Evolutionary conservation across 1,140 invertebrate genomes (phyloP), one percentile per base, ranked within the genome.

Genomic region (Lordiphosa collinella): DNA sequence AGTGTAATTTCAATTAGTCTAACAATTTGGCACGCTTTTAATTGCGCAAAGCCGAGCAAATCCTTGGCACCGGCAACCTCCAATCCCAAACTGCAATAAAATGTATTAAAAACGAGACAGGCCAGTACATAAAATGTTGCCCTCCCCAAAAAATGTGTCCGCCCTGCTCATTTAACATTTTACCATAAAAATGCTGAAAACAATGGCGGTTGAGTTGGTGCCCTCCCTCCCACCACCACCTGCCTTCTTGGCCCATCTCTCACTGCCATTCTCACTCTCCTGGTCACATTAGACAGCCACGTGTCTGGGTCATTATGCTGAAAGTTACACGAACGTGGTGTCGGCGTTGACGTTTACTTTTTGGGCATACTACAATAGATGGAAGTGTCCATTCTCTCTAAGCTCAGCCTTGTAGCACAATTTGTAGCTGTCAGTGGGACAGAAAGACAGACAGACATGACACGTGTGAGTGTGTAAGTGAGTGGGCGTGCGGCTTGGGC

Each of bases 231-330:
- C n/a, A n/a, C 44, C 50, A 22, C 31, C 56, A 35, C 18, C 36
- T 10, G 14, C n/a, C 10, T 12, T 29, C 31, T 32, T 6, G 10
- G 54, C 50, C 49, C 32, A 48, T 66, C 49, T 48, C 50, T 47
- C 37, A 51, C 43, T 32, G 53, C 18, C 60, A 59, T 43, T 60
- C 54, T 46, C 69, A 60, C 58, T 51, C 73, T 68, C 56, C 49
- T 69, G 65, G 79, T 71, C 79, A 74, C 78, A 78, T 85, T 84
- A 84, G 78, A 74, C 79, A 67, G 84, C 74, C 84, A 87, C 84
- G 84, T 87, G 84, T 85, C 84, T 65, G 65, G 74, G 84, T 79
- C 84, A 85, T 87, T 87, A 87, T 70, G 73, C 66, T 80, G 84
- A 79, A 87, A 87, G 84, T 79, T 82, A 75, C 74, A 85, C 74